Base-by-base conservation (phyloP, 2,888 invertebrate species). In the Plutella xylostella region DNA sequence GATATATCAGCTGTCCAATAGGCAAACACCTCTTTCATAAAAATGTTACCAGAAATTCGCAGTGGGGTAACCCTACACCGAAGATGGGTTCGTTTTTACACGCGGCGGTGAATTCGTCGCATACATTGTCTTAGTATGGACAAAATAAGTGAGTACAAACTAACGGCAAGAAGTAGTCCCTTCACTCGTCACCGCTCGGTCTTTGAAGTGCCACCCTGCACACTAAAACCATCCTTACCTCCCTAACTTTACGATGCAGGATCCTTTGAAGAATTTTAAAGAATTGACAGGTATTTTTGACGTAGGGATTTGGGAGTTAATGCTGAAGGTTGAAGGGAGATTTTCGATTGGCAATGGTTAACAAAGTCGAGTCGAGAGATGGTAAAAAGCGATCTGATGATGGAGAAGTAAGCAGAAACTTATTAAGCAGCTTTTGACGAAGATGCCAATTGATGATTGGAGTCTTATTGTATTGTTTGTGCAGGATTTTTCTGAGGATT, bases 51-150 rank as follows among this genome's bases (percentile, higher is more conserved):
- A n/a, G n/a, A n/a, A n/a, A n/a, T n/a, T n/a, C n/a, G n/a, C n/a
- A n/a, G n/a, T n/a, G n/a, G 12, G 56, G 5, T 68, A 70, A 47
- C 72, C 72, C 69, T 74, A 53, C 11, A 41, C 39, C 45, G 48
- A 19, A 48, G 46, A 50, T 48, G 53, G 57, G 56, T 58, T 47
- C 57, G 56, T 75, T 76, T 74, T 75, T 74, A 65, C 65, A 59
- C 53, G 56, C 53, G 63, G 53, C 61, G 57, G 63, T 66, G 65
- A 68, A 74, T 73, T 73, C 72, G 60, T 61, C 68, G 68, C 72
- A 76, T 78, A 70, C 68, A 68, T 73, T 73, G 73, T 70, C 77
- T 75, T 70, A 66, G 70, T 78, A 73, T 68, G 75, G 74, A 74
- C 72, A 73, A 76, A 76, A 74, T 77, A 76, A 76, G 75, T 72